Evolutionary conservation across 2,113 vertebrate species (phyloP).

Genomic region (Lutjanus erythropterus): DNA sequence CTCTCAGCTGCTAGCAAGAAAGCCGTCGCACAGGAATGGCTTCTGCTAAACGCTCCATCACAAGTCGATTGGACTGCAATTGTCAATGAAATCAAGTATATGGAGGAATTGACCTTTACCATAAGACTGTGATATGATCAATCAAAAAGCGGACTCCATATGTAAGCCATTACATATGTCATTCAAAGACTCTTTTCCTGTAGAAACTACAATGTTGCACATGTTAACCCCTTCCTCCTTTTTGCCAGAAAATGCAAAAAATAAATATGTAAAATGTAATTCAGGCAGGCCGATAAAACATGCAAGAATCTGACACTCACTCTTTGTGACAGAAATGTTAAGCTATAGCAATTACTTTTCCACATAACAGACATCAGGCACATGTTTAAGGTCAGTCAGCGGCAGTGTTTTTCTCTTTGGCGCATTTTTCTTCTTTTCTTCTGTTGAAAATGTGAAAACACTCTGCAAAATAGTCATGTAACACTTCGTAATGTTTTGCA

Average conservation of each 20-base stretch:
- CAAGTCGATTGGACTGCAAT: neutral
- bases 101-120: neutral
- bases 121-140: neutral
- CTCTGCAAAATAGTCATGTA: neutral
- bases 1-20: slow-evolving; percentile 7
- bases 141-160: neutral
- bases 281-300: neutral
- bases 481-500: too few relatives aligned
- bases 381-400: too few relatives aligned
- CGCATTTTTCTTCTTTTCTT: neutral
- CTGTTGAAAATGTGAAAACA: too few relatives aligned
- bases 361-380: too few relatives aligned
- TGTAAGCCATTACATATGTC: neutral
- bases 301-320: neutral
- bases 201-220: too few relatives aligned
- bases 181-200: neutral
- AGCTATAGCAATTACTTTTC: too few relatives aligned
- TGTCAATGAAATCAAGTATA: neutral
- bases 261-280: too few relatives aligned
- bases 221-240: neutral
- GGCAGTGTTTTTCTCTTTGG: too few relatives aligned
- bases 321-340: neutral
- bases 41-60: neutral
- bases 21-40: neutral
- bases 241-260: neutral